Evolutionary conservation across 2,113 vertebrate species (phyloP).

Genomic region (Marmota monax): DNA sequence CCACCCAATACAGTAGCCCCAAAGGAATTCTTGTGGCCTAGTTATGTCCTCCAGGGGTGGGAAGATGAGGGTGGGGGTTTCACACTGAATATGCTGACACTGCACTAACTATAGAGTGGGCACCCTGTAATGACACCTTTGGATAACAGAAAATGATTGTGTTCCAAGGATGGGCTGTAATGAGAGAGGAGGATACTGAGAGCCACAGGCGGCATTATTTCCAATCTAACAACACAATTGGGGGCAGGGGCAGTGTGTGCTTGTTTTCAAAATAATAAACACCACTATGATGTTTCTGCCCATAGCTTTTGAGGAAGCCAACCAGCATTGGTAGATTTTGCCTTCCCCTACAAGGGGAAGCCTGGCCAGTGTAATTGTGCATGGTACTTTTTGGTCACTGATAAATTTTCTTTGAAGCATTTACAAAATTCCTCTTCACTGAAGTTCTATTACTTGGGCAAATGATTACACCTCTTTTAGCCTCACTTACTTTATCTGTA

Average conservation of each 20-base stretch:
- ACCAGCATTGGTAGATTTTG: background rate
- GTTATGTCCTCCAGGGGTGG: constrained; percentile 37
- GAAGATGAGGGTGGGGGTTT: constrained; percentile 3
- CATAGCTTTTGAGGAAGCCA: constrained; percentile 33
- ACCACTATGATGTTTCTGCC: background rate
- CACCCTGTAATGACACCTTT: constrained; percentile 80
- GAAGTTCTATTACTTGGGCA: background rate
- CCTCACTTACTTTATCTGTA: constrained; percentile 16
- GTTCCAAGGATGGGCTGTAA: constrained; percentile 84
- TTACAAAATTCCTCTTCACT: background rate
- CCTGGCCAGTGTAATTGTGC: background rate
- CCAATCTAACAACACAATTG: constrained; percentile 86
- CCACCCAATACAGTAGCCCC: constrained; percentile 12
- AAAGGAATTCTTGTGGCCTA: constrained; percentile 64
- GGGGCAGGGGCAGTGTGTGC: constrained; percentile 76
- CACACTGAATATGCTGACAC: constrained; percentile 81
- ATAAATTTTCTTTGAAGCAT: background rate
- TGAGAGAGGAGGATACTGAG: constrained; percentile 79
- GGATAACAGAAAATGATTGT: constrained; percentile 85
- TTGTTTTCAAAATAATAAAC: constrained; percentile 78
- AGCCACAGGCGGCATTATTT: constrained; percentile 84
- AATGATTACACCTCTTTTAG: background rate
- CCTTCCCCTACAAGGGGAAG: background rate
- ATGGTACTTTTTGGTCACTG: background rate
- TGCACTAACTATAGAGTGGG: constrained; percentile 75